A percentile compares a stretch with the other conserved stretches of the same genome.
Evolutionary conservation across 2,113 vertebrate genomes (phyloP).

Genomic region (Nematolebias whitei): DNA sequence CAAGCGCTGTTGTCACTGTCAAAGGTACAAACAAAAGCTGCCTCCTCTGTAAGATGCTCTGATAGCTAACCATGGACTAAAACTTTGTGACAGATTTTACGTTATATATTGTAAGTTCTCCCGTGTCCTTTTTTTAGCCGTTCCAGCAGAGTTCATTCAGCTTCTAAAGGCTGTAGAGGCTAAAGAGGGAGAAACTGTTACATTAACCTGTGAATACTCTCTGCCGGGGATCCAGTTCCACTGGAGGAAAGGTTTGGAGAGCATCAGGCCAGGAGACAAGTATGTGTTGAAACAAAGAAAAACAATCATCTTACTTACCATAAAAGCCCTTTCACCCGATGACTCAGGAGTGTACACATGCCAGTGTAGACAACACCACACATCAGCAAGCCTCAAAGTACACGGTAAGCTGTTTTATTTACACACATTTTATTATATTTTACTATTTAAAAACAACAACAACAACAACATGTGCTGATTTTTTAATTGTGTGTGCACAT

Average conservation of each 20-base stretch:
- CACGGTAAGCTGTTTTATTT: slow-evolving; percentile 71
- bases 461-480: too few species aligned
- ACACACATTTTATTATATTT: neutral
- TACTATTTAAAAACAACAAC: too few species aligned
- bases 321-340: slow-evolving; percentile 78
- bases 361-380: slow-evolving; percentile 83
- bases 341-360: slow-evolving; percentile 90
- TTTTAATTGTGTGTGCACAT: too few species aligned
- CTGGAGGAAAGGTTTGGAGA: slow-evolving; percentile 76
- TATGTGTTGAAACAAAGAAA: slow-evolving; percentile 84
- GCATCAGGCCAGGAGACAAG: slow-evolving; percentile 81
- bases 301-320: slow-evolving; percentile 78
- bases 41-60: neutral
- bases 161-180: slow-evolving; percentile 67
- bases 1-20: slow-evolving; percentile 75
- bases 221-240: slow-evolving; percentile 74
- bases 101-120: neutral
- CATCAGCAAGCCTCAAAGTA: slow-evolving; percentile 82
- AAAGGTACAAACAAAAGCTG: slow-evolving; percentile 65
- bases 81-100: neutral
- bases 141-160: slow-evolving; percentile 79
- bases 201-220: slow-evolving; percentile 79
- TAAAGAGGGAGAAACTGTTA: slow-evolving; percentile 74
- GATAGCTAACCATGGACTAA: neutral
- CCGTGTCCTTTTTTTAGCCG: slow-evolving; percentile 49